These are phyloP conservation scores for Zaprionus inermis DNA, from an alignment of 1,140 invertebrate genomes.

Conservation along the genomic window DNA sequence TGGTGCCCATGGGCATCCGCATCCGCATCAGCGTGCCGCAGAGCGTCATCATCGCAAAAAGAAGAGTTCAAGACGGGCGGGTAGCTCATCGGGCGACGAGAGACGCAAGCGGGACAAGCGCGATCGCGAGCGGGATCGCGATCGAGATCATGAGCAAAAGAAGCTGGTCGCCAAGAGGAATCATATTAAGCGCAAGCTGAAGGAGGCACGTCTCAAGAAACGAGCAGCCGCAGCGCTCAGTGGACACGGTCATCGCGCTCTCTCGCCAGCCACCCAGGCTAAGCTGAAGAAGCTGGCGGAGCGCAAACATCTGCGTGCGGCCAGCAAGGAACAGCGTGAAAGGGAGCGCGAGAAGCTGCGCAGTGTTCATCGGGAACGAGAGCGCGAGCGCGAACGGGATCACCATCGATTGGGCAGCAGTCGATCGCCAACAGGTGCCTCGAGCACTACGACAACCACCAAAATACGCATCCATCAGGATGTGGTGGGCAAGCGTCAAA, in stretches of 20 bases:
- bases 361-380: constrained; percentile 46
- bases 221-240: constrained; percentile 71
- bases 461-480: constrained; percentile 82
- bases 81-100: constrained; percentile 75
- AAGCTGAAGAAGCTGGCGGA: constrained; percentile 78
- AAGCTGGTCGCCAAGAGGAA: constrained; percentile 80
- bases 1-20: constrained; percentile 24
- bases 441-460: constrained; percentile 72
- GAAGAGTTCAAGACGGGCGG: constrained; percentile 63
- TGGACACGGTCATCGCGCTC: constrained; percentile 66
- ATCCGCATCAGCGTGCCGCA: constrained; percentile 44
- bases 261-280: constrained; percentile 73
- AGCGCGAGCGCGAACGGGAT: constrained; percentile 72
- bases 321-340: constrained; percentile 78
- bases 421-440: constrained; percentile 59
- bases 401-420: constrained; percentile 74
- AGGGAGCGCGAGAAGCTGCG: constrained; percentile 76
- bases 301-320: constrained; percentile 70
- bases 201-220: constrained; percentile 79
- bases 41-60: constrained; percentile 78
- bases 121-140: constrained; percentile 71
- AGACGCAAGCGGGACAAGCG: constrained; percentile 62
- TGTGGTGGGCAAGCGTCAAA: constrained; percentile 73
- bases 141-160: constrained; percentile 73
- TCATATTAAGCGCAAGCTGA: constrained; percentile 79